Conservation (phyloP, 1,140 invertebrate genomes). For the Caenorhabditis latens region DNA sequence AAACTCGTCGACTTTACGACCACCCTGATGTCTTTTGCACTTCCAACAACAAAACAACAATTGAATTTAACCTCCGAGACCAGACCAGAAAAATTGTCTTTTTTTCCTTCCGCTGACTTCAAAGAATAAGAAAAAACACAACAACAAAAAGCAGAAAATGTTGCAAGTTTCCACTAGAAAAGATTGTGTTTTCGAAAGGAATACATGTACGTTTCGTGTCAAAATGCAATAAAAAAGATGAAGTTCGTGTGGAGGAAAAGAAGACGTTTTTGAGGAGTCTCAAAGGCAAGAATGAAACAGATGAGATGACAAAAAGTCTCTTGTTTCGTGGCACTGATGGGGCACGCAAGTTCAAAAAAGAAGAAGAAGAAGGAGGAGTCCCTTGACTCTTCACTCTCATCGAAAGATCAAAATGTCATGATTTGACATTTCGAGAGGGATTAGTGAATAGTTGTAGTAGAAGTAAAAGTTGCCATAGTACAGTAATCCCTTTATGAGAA, state of each 20-base stretch:
- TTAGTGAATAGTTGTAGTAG: background rate
- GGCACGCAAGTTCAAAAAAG: background rate
- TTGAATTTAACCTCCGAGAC: constrained; percentile 8
- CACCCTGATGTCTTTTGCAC: constrained; percentile 12
- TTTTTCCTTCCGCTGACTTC: background rate
- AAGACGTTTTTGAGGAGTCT: constrained; percentile 19
- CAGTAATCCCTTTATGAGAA: constrained; percentile 46
- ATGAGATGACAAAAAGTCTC: background rate
- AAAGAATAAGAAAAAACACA: background rate
- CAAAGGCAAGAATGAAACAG: background rate
- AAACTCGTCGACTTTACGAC: background rate
- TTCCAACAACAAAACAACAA: constrained; percentile 53
- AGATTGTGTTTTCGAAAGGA: background rate
- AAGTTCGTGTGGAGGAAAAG: constrained; percentile 32
- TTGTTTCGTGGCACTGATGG: background rate
- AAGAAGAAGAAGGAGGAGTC: background rate
- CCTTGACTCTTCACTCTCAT: constrained; percentile 20
- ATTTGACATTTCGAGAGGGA: constrained; percentile 24
- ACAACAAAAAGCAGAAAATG: background rate
- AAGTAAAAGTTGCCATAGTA: constrained; percentile 8
- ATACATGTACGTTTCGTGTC: constrained; percentile 8
- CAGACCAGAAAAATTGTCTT: background rate
- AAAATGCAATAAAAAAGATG: constrained; percentile 46
- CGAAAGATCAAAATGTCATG: constrained; percentile 46
- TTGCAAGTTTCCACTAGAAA: background rate